These are phyloP conservation scores for Centropus bengalensis DNA, from an alignment of 2,113 vertebrate species.

Conservation along the genomic window DNA sequence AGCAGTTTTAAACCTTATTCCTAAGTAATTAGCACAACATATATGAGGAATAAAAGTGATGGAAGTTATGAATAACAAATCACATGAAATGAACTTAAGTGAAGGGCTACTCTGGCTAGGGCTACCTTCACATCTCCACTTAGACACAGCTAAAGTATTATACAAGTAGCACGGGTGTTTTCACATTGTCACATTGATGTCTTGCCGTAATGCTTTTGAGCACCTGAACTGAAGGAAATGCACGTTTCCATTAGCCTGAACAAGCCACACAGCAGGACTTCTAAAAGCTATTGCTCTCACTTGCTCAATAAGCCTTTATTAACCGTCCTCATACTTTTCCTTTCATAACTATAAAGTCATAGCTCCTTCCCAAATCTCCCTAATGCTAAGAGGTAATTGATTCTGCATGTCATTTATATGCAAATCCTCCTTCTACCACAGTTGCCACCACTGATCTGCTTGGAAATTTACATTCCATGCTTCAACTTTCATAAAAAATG, in stretches of 20 bases:
- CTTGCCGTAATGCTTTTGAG: not conserved
- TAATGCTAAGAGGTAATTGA: slow-evolving; percentile 41
- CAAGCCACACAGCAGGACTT: slow-evolving; percentile 17
- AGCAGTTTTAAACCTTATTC: not conserved
- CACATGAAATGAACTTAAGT: not conserved
- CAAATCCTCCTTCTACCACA: slow-evolving; percentile 24
- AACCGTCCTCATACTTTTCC: slow-evolving; percentile 5
- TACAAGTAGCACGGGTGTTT: not conserved
- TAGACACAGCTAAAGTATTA: not conserved
- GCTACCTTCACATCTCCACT: not conserved
- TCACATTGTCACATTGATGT: not conserved
- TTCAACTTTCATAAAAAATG: slow-evolving; percentile 28
- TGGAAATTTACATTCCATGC: slow-evolving; percentile 15
- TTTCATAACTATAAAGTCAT: slow-evolving; percentile 11
- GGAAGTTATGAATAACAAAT: not conserved
- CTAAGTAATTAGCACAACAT: not conserved
- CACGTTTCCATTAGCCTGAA: slow-evolving; percentile 12
- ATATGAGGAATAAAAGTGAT: not conserved
- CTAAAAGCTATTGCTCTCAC: slow-evolving; percentile 15
- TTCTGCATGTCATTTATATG: slow-evolving; percentile 42
- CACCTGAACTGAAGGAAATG: not conserved
- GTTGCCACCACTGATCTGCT: not conserved
- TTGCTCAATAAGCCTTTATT: slow-evolving; percentile 39
- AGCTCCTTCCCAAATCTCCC: slow-evolving; percentile 23
- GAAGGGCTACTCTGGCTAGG: not conserved